Evolutionary conservation across 2,113 vertebrate genomes (phyloP).

Genomic region (Calypte anna): DNA sequence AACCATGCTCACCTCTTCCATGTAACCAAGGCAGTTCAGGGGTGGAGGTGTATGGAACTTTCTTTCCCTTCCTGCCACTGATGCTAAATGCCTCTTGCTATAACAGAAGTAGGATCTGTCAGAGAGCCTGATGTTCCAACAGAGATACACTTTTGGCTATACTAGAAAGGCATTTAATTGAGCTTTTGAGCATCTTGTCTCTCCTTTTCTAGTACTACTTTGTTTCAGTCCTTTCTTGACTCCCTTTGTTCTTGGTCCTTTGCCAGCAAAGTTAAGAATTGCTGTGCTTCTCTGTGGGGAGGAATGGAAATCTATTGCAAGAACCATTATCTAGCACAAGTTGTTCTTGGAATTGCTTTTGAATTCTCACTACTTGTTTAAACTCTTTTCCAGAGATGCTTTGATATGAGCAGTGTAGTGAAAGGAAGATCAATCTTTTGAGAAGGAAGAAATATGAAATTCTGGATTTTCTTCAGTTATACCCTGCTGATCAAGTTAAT

Average conservation of each 20-base stretch:
- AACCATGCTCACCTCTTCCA: fast-evolving
- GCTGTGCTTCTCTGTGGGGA: not conserved
- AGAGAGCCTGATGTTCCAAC: not conserved
- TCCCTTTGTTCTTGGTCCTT: not conserved
- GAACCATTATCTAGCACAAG: not conserved
- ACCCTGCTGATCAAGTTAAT: not conserved
- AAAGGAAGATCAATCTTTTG: slow-evolving; percentile 7
- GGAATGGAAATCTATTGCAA: not conserved
- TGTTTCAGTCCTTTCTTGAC: not conserved
- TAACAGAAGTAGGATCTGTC: not conserved
- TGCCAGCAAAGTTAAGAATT: not conserved
- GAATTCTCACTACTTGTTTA: slow-evolving; percentile 40
- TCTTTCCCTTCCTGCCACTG: not conserved
- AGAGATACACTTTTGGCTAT: not conserved
- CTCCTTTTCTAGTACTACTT: not conserved
- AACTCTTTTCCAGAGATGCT: not conserved
- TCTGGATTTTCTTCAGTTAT: not conserved
- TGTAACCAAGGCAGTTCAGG: not conserved
- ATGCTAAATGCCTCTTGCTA: not conserved
- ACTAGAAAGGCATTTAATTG: not conserved
- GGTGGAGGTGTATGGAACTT: not conserved
- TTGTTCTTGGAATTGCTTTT: slow-evolving; percentile 38
- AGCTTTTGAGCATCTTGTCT: not conserved
- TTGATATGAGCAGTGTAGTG: not conserved
- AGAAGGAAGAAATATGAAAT: slow-evolving; percentile 2